Evolutionary conservation across 1,140 invertebrate species (phyloP).

Genomic region (Sycophaga agraensis): DNA sequence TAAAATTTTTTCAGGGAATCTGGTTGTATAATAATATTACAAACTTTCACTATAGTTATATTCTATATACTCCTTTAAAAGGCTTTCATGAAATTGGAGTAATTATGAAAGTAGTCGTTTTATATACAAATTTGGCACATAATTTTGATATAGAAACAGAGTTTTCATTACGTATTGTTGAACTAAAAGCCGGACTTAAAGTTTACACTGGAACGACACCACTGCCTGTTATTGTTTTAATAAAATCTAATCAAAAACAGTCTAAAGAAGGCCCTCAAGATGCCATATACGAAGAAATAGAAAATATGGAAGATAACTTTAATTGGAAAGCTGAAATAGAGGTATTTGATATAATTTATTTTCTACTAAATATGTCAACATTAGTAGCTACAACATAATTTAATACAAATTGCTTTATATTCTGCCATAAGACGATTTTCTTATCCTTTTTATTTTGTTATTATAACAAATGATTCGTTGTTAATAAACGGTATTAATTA

Average conservation of each 20-base stretch:
- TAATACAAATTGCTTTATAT: too few species aligned
- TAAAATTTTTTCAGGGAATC: slow-evolving; percentile 66
- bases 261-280: slow-evolving; percentile 34
- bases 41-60: slow-evolving; percentile 76
- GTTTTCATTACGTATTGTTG: slow-evolving; percentile 66
- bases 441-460: too few species aligned
- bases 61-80: slow-evolving; percentile 72
- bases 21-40: slow-evolving; percentile 70
- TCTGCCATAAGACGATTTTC: too few species aligned
- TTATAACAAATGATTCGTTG: too few species aligned
- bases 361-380: too few species aligned
- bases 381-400: too few species aligned
- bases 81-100: slow-evolving; percentile 74
- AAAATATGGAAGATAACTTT: slow-evolving; percentile 54
- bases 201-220: slow-evolving; percentile 41
- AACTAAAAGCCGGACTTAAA: slow-evolving; percentile 60
- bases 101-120: slow-evolving; percentile 67
- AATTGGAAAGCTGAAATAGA: slow-evolving; percentile 63
- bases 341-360: too few species aligned
- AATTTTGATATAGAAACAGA: slow-evolving; percentile 68
- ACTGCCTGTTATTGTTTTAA: slow-evolving; percentile 31
- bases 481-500: too few species aligned
- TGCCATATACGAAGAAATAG: slow-evolving; percentile 49
- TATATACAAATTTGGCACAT: slow-evolving; percentile 26
- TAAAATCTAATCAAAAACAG: slow-evolving; percentile 27